Percentiles rank a stretch among this genome's conserved stretches.
Conservation (phyloP, 2,888 invertebrate genomes). For the Zootermopsis nevadensis region DNA sequence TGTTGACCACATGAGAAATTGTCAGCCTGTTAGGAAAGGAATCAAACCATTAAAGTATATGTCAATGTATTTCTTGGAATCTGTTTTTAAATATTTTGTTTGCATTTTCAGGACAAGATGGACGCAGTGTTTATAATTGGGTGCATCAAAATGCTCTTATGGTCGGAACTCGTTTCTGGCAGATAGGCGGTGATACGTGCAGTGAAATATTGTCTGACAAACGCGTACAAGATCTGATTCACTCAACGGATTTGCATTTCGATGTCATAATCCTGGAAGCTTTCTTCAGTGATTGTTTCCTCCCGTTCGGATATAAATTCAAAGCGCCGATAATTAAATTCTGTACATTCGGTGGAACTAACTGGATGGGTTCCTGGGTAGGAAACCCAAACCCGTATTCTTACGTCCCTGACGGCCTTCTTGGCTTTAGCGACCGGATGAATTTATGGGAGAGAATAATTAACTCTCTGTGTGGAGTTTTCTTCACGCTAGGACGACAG, state of each 20-base stretch:
- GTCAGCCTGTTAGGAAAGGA: too few species aligned
- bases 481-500: neutral
- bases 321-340: slow-evolving; percentile 58
- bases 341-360: slow-evolving; percentile 63
- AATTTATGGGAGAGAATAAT: slow-evolving; percentile 62
- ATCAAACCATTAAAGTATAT: too few species aligned
- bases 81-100: too few species aligned
- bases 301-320: slow-evolving; percentile 49
- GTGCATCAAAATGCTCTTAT: too few species aligned
- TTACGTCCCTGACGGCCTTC: slow-evolving; percentile 65
- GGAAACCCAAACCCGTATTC: slow-evolving; percentile 65
- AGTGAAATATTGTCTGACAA: too few species aligned
- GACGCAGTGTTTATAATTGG: too few species aligned
- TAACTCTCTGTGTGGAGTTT: slow-evolving; percentile 61
- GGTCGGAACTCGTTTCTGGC: too few species aligned
- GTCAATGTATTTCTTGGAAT: too few species aligned
- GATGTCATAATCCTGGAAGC: slow-evolving; percentile 49
- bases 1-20: too few species aligned
- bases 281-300: slow-evolving; percentile 48
- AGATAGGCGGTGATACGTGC: too few species aligned
- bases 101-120: too few species aligned
- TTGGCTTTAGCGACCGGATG: slow-evolving; percentile 65
- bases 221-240: slow-evolving; percentile 41
- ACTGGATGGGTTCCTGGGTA: slow-evolving; percentile 64
- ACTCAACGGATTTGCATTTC: slow-evolving; percentile 43